A percentile compares a stretch with the other conserved stretches of the same genome.
Conservation (phyloP, 2,888 invertebrate species). For the Cheilosia grossa region DNA sequence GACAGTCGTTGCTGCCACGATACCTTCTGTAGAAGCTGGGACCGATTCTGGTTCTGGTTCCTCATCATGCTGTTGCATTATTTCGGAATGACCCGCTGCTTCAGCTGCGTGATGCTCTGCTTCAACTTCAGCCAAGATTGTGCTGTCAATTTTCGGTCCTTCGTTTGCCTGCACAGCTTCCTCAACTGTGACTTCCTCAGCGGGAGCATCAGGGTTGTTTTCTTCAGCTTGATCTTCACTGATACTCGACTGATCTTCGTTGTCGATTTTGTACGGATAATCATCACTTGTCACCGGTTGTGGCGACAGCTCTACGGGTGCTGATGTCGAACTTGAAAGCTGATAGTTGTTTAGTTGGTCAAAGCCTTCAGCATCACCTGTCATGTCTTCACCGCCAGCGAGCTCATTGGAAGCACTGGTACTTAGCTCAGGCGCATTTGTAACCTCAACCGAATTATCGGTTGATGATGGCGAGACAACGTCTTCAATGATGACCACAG, state of each 20-base stretch:
- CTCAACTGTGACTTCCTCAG: slow-evolving; percentile 45
- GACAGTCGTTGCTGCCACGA: neutral
- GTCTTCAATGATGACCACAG: slow-evolving; percentile 33
- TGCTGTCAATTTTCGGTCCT: slow-evolving; percentile 31
- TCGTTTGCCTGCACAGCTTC: slow-evolving; percentile 72
- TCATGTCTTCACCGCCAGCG: slow-evolving; percentile 54
- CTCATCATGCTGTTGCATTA: neutral
- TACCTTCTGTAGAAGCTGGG: neutral
- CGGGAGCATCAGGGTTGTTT: slow-evolving; percentile 16
- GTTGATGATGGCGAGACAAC: slow-evolving; percentile 17
- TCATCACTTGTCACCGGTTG: slow-evolving; percentile 74
- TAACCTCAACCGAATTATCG: slow-evolving; percentile 13
- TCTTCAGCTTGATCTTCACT: slow-evolving; percentile 43
- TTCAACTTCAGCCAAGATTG: slow-evolving; percentile 17
- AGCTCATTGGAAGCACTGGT: slow-evolving; percentile 50
- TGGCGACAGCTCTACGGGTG: slow-evolving; percentile 11
- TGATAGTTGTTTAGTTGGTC: slow-evolving; percentile 36
- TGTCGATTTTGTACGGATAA: slow-evolving; percentile 81
- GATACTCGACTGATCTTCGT: slow-evolving; percentile 75
- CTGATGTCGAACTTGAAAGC: slow-evolving; percentile 38
- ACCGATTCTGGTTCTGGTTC: slow-evolving; percentile 6
- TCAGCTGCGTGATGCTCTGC: slow-evolving; percentile 28
- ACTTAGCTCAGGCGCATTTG: slow-evolving; percentile 25
- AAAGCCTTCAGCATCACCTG: slow-evolving; percentile 41
- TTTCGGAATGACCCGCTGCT: neutral